Evolutionary conservation across 2,888 invertebrate species (phyloP), one percentile per base, ranked within the genome.

Genomic region (Brenthis hecate): DNA sequence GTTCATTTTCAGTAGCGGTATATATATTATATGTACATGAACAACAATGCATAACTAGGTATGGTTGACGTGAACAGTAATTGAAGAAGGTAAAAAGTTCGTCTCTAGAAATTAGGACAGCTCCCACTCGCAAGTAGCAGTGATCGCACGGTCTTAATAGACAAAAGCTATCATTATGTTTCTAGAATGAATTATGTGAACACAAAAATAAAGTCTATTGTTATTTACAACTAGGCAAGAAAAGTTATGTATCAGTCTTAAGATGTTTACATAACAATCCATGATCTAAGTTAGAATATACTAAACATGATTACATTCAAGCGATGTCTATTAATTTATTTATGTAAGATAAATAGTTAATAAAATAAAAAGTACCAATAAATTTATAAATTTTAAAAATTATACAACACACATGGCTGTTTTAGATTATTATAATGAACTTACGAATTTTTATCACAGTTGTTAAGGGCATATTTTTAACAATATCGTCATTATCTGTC

Each of bases 371-470:
- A 28, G 6, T 19, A 47, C 2, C 16, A 57, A 13, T 14, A 6
- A 36, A 36, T 36, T 8, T 8, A 36, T 36, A 36, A 6, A 11
- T 53, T 14, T n/a, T 51, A n/a, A 8, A 16, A 8, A 14, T 28
- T 14, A 53, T 16, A 8, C 16, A 16, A 16, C n/a, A 51, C 6
- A 13, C n/a, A 51, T 1, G 3, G 51, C 51, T 6, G 14, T 53
- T 50, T 51, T 14, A 5, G 13, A 36, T 11, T 8, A 56, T 16
- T 5, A 16, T 58, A 62, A 58, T 54, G 70, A 73, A 90, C 91
- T 91, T 86, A 92, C 92, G 87, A 78, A 87, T 85, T 80, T 88
- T 87, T 72, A 91, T 81, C 68, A 90, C 82, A 36, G 87, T 86
- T 58, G 82, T 82, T 71, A 87, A 82, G 16, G 85, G 80, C 4